Percentiles rank a stretch among this genome's conserved stretches.
Evolutionary conservation across 2,888 invertebrate genomes (phyloP).

Genomic region (Cataglyphis altisquamis): DNA sequence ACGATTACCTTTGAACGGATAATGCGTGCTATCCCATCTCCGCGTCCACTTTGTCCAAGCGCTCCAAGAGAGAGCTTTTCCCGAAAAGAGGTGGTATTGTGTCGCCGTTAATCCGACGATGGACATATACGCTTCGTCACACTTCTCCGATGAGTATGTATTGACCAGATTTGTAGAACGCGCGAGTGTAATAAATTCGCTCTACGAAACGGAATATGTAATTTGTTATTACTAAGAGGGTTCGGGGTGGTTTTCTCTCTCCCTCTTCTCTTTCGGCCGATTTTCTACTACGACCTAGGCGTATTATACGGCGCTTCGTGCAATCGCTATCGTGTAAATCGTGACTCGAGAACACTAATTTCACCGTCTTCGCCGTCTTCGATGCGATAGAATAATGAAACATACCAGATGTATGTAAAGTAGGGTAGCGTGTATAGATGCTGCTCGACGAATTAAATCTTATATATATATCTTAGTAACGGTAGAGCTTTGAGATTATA

Average conservation of each 20-base stretch:
- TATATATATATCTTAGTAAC: neutral
- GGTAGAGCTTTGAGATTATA: constrained; percentile 17
- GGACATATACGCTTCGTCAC: neutral
- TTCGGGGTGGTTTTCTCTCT: neutral
- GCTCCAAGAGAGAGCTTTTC: constrained; percentile 28
- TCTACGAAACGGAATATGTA: constrained; percentile 39
- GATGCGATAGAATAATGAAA: constrained; percentile 55
- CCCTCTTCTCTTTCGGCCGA: neutral
- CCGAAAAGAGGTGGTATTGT: constrained; percentile 10
- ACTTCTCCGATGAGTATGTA: neutral
- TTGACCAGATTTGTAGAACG: constrained; percentile 11
- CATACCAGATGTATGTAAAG: constrained; percentile 30
- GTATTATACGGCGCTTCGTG: constrained; percentile 31
- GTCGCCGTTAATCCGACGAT: constrained; percentile 48
- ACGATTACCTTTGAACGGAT: constrained; percentile 53
- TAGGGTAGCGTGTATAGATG: constrained; percentile 34
- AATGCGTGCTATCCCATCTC: constrained; percentile 42
- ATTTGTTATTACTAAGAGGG: constrained; percentile 36
- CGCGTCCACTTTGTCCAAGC: constrained; percentile 42
- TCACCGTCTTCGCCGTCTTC: constrained; percentile 38
- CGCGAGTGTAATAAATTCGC: constrained; percentile 32
- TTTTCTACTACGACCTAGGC: neutral
- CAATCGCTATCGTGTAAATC: constrained; percentile 53
- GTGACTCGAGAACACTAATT: constrained; percentile 53
- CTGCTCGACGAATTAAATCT: constrained; percentile 48